Evolutionary conservation across 2,797 vertebrate genomes (phyloP).

Genomic region (Aplochiton taeniatus): DNA sequence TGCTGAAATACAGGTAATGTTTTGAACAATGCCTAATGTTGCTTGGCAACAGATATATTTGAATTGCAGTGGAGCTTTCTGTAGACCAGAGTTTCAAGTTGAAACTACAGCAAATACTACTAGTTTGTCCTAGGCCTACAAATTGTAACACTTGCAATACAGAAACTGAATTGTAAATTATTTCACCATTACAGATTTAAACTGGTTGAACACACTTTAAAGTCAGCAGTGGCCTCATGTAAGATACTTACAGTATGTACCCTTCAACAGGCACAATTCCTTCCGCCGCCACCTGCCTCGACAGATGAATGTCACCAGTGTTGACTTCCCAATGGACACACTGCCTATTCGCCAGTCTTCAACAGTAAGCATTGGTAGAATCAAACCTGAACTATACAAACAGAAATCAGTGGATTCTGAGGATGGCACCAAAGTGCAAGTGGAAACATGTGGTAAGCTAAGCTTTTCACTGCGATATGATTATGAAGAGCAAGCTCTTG

Average conservation of each 20-base stretch:
- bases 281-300: constrained; percentile 94
- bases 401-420: constrained; percentile 97
- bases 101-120: too few species aligned
- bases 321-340: constrained; percentile 92
- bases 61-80: too few species aligned
- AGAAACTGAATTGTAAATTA: too few species aligned
- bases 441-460: constrained; percentile 91
- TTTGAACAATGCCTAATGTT: too few species aligned
- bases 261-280: constrained; percentile 89
- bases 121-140: too few species aligned
- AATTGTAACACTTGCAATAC: too few species aligned
- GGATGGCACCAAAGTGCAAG: constrained; percentile 80
- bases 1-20: too few species aligned
- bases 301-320: constrained; percentile 95
- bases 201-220: too few species aligned
- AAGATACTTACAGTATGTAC: constrained; percentile 22
- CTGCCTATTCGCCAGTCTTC: constrained; percentile 91
- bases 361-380: constrained; percentile 90
- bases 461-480: constrained; percentile 92
- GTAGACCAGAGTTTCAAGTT: too few species aligned
- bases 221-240: neutral
- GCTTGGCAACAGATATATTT: too few species aligned
- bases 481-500: constrained; percentile 91
- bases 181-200: too few species aligned
- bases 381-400: constrained; percentile 98